Evolutionary conservation across 2,113 vertebrate genomes (phyloP).

Genomic region (Periophthalmodon schlosseri): DNA sequence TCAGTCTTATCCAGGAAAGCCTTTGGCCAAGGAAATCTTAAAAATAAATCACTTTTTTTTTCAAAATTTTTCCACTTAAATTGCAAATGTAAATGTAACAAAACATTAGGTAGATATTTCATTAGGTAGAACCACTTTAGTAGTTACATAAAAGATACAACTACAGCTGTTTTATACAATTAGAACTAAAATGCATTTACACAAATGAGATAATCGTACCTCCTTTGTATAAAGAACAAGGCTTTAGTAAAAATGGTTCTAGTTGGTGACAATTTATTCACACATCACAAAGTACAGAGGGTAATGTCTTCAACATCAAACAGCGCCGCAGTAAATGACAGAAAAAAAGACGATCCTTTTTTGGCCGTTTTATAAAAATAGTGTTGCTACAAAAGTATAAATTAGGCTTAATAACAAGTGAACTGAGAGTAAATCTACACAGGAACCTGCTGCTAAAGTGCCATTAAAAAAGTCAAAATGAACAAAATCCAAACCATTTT

Average conservation of each 20-base stretch:
- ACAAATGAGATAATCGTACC: neutral
- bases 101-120: too few relatives aligned
- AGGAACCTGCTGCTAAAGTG: constrained; percentile 76
- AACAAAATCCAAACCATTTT: constrained; percentile 67
- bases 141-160: too few relatives aligned
- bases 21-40: too few relatives aligned
- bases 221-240: neutral
- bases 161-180: neutral
- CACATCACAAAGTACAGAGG: constrained; percentile 95
- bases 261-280: constrained; percentile 82
- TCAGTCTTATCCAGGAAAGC: too few relatives aligned
- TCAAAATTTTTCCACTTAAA: too few relatives aligned
- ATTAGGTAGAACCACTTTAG: too few relatives aligned
- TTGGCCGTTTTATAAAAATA: constrained; percentile 97
- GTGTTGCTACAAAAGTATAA: constrained; percentile 99
- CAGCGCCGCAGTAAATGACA: constrained; percentile 83
- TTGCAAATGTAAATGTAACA: too few relatives aligned
- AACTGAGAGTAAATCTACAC: constrained; percentile 85
- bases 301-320: constrained; percentile 89
- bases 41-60: too few relatives aligned
- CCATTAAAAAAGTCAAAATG: constrained; percentile 77
- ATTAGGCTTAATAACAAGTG: constrained; percentile 96
- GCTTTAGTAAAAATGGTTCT: neutral
- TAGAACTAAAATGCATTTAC: neutral
- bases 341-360: constrained; percentile 84